These are phyloP conservation scores for Mus musculus DNA, from an alignment of 2,113 vertebrate genomes.

Conservation along the genomic window GRCm39 chr15:3788001-3788500, in stretches of 20 bases:
- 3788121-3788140: not conserved
- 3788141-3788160: not conserved
- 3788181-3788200: not conserved
- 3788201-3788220: not conserved
- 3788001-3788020: not conserved
- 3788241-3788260: not conserved
- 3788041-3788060: not conserved
- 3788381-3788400: not conserved
- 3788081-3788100: not conserved
- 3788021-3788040: not conserved
- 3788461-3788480: slow-evolving; percentile 22
- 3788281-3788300: not conserved
- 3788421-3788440: not conserved
- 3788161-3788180: not conserved
- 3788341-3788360: not conserved
- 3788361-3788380: not conserved
- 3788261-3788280: not conserved
- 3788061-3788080: not conserved
- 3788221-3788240: not conserved
- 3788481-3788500: slow-evolving; percentile 43
- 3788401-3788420: slow-evolving; percentile 7
- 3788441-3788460: not conserved
- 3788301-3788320: not conserved
- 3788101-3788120: not conserved
- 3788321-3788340: not conserved